Percentiles rank a stretch among this genome's conserved stretches.
Conservation (phyloP, 2,888 invertebrate species). For the Apamea sordens region DNA sequence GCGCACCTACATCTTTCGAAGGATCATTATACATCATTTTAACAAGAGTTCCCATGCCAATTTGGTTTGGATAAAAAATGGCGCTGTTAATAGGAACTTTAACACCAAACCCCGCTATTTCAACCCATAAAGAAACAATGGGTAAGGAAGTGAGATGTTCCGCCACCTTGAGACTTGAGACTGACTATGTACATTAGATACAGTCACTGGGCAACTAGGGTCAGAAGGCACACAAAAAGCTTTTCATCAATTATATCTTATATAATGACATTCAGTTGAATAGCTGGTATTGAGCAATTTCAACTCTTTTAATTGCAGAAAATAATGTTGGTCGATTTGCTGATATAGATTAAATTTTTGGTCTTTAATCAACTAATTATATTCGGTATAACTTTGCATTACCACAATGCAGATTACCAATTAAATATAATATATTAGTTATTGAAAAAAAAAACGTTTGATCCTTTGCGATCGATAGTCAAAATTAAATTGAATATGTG, state of each 20-base stretch:
- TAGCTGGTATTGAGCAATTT: background rate
- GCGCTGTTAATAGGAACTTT: conserved; percentile 60
- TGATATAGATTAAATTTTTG: background rate
- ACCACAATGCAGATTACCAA: too few species aligned
- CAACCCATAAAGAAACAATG: conserved; percentile 66
- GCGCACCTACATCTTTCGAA: conserved; percentile 22
- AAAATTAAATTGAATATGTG: background rate
- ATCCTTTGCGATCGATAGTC: background rate
- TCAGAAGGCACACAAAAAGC: conserved; percentile 23
- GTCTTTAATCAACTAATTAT: background rate
- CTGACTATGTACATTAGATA: conserved; percentile 15
- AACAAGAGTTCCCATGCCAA: conserved; percentile 56
- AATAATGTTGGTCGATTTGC: background rate
- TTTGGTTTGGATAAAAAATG: conserved; percentile 57
- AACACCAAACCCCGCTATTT: conserved; percentile 65
- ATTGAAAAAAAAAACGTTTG: background rate
- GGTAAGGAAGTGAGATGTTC: conserved; percentile 66
- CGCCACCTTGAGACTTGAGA: conserved; percentile 65
- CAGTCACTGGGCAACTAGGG: background rate
- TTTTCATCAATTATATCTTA: background rate
- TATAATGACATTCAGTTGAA: background rate
- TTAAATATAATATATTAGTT: background rate
- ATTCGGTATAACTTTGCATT: background rate
- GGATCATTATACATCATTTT: conserved; percentile 46
- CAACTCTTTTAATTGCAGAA: background rate